Conservation (phyloP, 1,140 invertebrate genomes). For the Camponotus pennsylvanicus region DNA sequence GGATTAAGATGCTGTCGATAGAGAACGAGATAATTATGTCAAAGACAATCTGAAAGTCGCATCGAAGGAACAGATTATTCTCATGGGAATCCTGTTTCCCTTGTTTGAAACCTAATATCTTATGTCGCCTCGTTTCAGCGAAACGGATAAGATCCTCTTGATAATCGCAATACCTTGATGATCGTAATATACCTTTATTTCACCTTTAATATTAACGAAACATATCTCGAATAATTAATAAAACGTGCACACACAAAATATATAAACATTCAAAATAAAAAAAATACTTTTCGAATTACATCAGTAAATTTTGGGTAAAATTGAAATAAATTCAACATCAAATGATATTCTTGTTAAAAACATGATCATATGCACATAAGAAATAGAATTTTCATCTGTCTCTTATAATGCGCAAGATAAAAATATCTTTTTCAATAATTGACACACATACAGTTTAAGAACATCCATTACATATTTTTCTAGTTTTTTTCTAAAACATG, state of each 20-base stretch:
- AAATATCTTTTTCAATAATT: background rate
- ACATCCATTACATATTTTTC: background rate
- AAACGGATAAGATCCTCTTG: background rate
- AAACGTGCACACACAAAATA: background rate
- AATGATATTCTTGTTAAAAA: slow-evolving; percentile 2
- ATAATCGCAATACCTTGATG: background rate
- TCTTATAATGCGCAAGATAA: background rate
- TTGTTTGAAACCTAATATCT: slow-evolving; percentile 30
- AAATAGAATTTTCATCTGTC: background rate
- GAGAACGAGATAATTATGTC: background rate
- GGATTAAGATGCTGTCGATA: background rate
- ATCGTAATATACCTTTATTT: background rate
- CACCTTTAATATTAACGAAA: background rate
- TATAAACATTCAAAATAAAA: slow-evolving; percentile 14
- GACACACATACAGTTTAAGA: background rate
- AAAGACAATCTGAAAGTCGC: slow-evolving; percentile 2
- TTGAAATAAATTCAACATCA: background rate
- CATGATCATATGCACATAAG: background rate
- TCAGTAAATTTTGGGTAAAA: background rate
- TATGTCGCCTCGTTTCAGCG: background rate
- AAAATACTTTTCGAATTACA: background rate
- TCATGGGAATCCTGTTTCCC: background rate
- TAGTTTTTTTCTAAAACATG: background rate
- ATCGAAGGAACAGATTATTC: slow-evolving; percentile 3
- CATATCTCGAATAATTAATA: background rate